phyloP scores from a whole-genome alignment of 2,113 vertebrate genomes.

The Sebastes schlegelii region DNA sequence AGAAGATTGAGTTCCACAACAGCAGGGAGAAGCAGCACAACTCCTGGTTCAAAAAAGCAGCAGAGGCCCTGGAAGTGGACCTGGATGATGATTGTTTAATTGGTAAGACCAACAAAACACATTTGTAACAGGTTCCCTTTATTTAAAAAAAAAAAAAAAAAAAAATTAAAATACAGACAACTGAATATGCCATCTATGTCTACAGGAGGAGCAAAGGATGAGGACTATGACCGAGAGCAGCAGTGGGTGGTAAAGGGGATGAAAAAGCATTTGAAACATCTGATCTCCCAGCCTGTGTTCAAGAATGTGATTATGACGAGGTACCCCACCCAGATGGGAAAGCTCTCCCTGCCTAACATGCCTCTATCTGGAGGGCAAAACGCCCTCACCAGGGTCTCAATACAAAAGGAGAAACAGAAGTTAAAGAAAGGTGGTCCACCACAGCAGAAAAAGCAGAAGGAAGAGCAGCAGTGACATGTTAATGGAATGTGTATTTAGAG shows the following conservation, averaged over 20 bases:
- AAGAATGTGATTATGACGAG: conserved; percentile 89
- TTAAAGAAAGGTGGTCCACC: conserved; percentile 61
- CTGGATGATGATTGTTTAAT: conserved; percentile 88
- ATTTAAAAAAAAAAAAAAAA: background rate
- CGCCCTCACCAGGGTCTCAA: conserved; percentile 85
- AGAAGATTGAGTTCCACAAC: conserved; percentile 94
- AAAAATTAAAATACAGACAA: background rate
- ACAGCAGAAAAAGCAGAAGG: conserved; percentile 69
- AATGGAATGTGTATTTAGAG: conserved; percentile 24
- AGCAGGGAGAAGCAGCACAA: conserved; percentile 92
- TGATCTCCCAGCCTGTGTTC: conserved; percentile 90
- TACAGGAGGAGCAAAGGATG: conserved; percentile 79
- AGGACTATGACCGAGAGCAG: conserved; percentile 87
- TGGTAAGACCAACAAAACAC: conserved; percentile 61
- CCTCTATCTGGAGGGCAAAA: conserved; percentile 73
- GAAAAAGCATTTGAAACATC: conserved; percentile 91
- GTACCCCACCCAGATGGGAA: conserved; percentile 95
- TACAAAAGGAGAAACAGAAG: conserved; percentile 68
- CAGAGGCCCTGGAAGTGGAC: conserved; percentile 93
- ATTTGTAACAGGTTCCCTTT: background rate
- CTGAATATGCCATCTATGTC: background rate
- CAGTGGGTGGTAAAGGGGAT: conserved; percentile 90
- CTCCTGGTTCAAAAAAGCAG: conserved; percentile 94
- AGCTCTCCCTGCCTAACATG: conserved; percentile 76
- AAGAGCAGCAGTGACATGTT: conserved; percentile 50